Conservation (phyloP, 35 echinoderm and acorn worm genomes). For the Ptychodera flava region DNA sequence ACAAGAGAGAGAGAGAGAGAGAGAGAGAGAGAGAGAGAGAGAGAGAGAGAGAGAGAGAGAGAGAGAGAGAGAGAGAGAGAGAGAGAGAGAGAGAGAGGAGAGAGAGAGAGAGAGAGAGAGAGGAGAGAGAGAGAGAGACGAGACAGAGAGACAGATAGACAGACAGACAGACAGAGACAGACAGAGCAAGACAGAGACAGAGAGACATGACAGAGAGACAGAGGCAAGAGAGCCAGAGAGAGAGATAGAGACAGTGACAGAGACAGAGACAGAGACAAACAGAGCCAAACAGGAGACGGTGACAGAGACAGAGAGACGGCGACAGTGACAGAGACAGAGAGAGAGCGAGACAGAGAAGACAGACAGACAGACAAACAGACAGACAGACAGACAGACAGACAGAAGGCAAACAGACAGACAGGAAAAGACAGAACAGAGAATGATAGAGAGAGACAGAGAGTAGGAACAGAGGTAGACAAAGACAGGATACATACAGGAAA, state of each 20-base stretch:
- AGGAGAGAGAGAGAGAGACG: constrained; percentile 1
- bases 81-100: constrained; percentile 9
- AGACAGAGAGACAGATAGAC: background rate
- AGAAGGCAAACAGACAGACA: background rate
- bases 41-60: constrained; percentile 12
- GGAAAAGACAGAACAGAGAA: background rate
- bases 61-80: constrained; percentile 12
- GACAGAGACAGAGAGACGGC: background rate
- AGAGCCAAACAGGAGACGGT: background rate
- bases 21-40: constrained; percentile 8
- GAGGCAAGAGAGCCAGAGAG: background rate
- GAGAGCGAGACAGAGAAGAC: no score
- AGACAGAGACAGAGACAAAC: background rate
- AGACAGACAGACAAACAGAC: no score
- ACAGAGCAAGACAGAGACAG: no score
- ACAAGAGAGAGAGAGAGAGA: background rate
- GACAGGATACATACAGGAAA: background rate
- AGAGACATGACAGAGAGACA: no score
- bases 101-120: constrained; percentile 3
- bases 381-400: no score
- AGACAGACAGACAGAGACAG: background rate
- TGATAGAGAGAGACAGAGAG: background rate
- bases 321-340: constrained; percentile 4
- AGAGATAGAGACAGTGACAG: background rate
- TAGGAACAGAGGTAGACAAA: background rate